These are phyloP conservation scores for Myotis vivesi DNA, from an alignment of 2,797 vertebrate genomes.

Conservation along the genomic window DNA sequence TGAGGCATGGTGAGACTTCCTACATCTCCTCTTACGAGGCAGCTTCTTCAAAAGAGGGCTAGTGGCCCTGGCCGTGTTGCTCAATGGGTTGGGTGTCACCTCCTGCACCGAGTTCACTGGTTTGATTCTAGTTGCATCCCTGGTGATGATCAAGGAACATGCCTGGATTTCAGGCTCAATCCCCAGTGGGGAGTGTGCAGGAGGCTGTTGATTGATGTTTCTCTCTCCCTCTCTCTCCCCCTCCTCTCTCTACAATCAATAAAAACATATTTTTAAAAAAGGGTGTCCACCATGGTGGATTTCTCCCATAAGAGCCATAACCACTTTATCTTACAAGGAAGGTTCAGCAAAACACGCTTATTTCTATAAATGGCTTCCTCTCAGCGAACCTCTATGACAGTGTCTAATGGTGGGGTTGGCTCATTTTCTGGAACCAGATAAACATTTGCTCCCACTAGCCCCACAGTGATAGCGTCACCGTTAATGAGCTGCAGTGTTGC, in stretches of 20 bases:
- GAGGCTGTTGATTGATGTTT: too few species aligned
- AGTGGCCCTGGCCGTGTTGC: too few species aligned
- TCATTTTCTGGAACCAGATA: slow-evolving; percentile 62
- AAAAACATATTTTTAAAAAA: too few species aligned
- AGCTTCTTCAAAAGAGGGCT: neutral
- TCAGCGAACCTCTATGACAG: neutral
- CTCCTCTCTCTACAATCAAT: too few species aligned
- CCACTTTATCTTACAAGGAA: neutral
- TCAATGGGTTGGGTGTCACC: too few species aligned
- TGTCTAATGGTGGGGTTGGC: neutral
- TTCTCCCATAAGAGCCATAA: neutral
- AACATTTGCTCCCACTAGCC: slow-evolving; percentile 26
- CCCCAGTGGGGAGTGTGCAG: too few species aligned
- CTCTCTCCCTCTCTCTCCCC: too few species aligned
- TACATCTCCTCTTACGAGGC: too few species aligned
- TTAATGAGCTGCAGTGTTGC: neutral
- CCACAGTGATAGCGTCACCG: neutral
- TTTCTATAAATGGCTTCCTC: slow-evolving; percentile 24
- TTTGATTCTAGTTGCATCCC: too few species aligned
- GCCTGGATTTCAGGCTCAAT: too few species aligned
- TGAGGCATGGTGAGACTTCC: neutral
- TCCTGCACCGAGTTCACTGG: too few species aligned
- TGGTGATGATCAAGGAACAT: too few species aligned
- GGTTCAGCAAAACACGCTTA: neutral
- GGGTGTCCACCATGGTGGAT: neutral